Evolutionary conservation across 2,113 vertebrate species (phyloP), one percentile per base, ranked within the genome.

Genomic region (Dicerorhinus sumatrensis): DNA sequence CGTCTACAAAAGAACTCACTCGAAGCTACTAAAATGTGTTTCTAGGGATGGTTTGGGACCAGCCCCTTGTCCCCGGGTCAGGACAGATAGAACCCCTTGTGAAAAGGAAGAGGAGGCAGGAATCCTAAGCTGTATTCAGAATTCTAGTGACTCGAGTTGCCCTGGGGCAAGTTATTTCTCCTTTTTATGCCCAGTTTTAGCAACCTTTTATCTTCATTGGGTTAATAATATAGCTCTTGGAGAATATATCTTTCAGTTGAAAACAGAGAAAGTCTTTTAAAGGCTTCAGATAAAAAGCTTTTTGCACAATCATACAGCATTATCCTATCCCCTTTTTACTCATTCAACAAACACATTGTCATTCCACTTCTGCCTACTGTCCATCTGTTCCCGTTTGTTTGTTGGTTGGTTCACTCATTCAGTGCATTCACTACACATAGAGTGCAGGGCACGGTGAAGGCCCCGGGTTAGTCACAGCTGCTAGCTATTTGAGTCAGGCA

Each of bases 21-120:
- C 82, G 54, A 95, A 93, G 51, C 29, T 75, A 75, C 42, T 87
- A 69, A 93, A 84, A 60, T 63, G 2, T 39, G 27, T 96, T 85
- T 91, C 82, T 46, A 72, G n/a, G 67, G 31, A 63, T 9, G 79
- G 8, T 36, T 17, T 63, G 58, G 33, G 6, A 63, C 56, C 33
- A 85, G 42, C 3, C 9, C 6, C 29, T 73, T 27, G 7, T 48
- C 72, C 63, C 42, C 75, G 69, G 51, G 17, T 79, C 31, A 58
- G 69, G 48, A 60, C 42, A 48, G 33, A 51, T 0, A 63, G 25
- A 85, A 80, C 56, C 27, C 21, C 27, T 80, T 70, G 12, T 51
- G 56, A 72, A 96, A 93, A 77, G 16, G 39, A 70, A 39, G n/a
- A 31, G 13, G 54, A 51, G 33, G 46, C n/a, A n/a, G 51, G 10